Evolutionary conservation across 2,797 vertebrate genomes (phyloP), one percentile per base, ranked within the genome.

Genomic region (Platyrinchus mystaceus): DNA sequence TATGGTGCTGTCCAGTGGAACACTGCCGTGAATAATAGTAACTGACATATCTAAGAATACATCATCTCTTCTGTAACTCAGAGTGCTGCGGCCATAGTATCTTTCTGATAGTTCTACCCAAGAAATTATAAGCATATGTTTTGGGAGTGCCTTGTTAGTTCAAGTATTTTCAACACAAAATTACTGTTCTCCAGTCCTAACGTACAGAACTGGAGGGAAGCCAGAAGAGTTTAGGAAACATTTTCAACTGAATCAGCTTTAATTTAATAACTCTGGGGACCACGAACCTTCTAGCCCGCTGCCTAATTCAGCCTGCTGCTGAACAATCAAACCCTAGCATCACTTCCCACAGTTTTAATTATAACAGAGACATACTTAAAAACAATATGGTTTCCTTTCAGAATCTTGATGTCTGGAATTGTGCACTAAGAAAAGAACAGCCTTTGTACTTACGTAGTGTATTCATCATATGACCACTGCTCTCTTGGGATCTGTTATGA

Each of bases 391-490:
- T 96, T 97, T 97, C 89, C 85, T 90, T 86, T 94, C 66, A 87
- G 85, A 91, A 96, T 84, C 89, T 89, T 58, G 53, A 94, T 79
- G 92, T 90, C 89, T 94, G 93, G 95, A 93, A 87, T 63, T 19
- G n/a, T 78, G 78, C 91, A 96, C 96, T 95, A 90, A 84, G 93
- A 91, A 90, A 96, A 96, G 68, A 91, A 83, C 71, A 71, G 80
- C 83, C 92, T 90, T 47, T 91, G 76, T 95, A 99, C 99, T 99
- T 96, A 99, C 99, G 98, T 95, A 99, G 98, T 27, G 99, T 99
- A 98, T 98, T 99, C 97, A 99, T 99, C 96, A 99, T 97, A 93
- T 98, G 98, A 79, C 98, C 98, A 78, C 97, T 97, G 46, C 94
- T 96, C 89, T 99, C 98, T 84, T 98, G 98, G 73, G 97, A 95